Conservation (phyloP, 2,888 invertebrate species). For the Chromoteleia sp. region DNA sequence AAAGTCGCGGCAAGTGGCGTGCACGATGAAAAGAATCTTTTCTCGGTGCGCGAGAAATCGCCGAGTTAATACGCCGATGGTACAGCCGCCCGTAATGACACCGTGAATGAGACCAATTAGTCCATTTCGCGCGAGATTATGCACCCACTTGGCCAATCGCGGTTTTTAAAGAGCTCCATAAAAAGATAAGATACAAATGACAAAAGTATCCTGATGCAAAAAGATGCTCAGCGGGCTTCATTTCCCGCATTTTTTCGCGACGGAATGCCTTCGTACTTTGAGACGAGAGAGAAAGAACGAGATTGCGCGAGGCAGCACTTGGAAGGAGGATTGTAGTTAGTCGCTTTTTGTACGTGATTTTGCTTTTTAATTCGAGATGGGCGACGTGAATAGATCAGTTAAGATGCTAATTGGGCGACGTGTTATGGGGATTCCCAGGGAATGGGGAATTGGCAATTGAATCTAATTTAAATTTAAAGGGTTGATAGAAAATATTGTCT, state of each 20-base stretch:
- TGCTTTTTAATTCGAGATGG: conserved; percentile 55
- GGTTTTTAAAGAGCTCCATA: conserved; percentile 54
- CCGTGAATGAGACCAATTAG: conserved; percentile 83
- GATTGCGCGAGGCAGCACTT: conserved; percentile 16
- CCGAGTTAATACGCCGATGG: conserved; percentile 73
- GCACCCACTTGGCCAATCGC: conserved; percentile 71
- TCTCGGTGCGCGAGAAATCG: conserved; percentile 69
- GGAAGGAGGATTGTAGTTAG: conserved; percentile 51
- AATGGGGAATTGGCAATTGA: conserved; percentile 39
- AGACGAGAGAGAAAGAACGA: conserved; percentile 11
- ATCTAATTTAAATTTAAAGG: conserved; percentile 49
- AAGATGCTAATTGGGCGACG: conserved; percentile 50
- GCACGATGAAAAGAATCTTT: conserved; percentile 78
- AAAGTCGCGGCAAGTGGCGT: conserved; percentile 75
- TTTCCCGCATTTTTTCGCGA: conserved; percentile 53
- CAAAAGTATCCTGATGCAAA: conserved; percentile 46
- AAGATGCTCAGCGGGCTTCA: conserved; percentile 37
- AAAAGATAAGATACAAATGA: conserved; percentile 54
- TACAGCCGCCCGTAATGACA: conserved; percentile 74
- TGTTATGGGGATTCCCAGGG: conserved; percentile 30
- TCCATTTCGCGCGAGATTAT: conserved; percentile 76
- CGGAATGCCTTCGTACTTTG: conserved; percentile 32
- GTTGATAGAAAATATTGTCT: conserved; percentile 21
- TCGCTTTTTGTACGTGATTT: conserved; percentile 50
- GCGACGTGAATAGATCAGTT: conserved; percentile 48